phyloP scores from a whole-genome alignment of 2,113 vertebrate species.

The Mungos mungo region DNA sequence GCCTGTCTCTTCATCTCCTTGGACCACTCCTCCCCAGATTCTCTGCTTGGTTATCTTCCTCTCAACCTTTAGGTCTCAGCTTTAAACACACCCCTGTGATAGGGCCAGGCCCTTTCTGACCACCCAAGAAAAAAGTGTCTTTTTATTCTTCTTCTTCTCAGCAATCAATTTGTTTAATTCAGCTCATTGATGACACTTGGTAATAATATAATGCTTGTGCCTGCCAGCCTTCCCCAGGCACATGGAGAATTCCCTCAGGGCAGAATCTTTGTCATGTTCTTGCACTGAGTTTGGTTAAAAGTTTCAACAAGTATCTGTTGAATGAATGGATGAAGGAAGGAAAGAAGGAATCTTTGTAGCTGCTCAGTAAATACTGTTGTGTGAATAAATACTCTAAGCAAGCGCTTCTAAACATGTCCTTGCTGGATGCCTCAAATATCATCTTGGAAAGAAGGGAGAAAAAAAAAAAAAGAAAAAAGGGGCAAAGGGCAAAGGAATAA shows the following conservation, averaged over 20 bases:
- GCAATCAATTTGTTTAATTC: neutral
- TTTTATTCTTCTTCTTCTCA: neutral
- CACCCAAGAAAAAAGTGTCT: neutral
- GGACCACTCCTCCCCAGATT: neutral
- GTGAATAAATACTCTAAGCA: neutral
- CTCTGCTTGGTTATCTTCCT: neutral
- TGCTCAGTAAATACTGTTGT: neutral
- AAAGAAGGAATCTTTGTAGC: neutral
- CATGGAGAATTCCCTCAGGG: neutral
- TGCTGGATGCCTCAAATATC: neutral
- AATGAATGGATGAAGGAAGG: neutral
- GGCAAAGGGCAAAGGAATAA: neutral
- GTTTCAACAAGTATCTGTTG: slow-evolving; percentile 24
- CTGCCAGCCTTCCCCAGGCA: neutral
- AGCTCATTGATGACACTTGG: neutral
- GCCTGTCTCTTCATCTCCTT: neutral
- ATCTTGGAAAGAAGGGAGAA: neutral
- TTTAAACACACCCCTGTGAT: neutral
- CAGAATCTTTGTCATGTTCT: neutral
- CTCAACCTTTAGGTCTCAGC: neutral
- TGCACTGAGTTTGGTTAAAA: neutral
- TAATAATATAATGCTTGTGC: neutral
- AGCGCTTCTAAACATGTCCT: neutral
- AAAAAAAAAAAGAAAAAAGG: neutral
- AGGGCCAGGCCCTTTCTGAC: neutral